Evolutionary conservation across 1,140 invertebrate genomes (phyloP).

Genomic region (Chrysomallon squamiferum): DNA sequence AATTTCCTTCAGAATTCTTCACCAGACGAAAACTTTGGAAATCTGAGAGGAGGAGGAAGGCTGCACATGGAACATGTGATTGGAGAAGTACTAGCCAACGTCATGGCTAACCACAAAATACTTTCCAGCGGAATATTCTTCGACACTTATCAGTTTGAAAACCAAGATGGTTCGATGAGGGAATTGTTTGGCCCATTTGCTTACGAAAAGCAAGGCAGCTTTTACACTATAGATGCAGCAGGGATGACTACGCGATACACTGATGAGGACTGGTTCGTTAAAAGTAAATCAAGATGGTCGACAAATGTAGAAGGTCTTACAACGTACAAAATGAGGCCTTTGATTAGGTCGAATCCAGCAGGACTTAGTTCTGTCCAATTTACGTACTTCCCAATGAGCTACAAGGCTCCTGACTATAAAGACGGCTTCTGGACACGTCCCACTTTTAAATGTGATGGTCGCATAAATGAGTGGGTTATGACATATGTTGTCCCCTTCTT

Average conservation of each 20-base stretch:
- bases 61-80: conserved; percentile 51
- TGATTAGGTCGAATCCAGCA: conserved; percentile 80
- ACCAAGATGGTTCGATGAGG: conserved; percentile 57
- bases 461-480: conserved; percentile 87
- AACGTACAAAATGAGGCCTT: conserved; percentile 28
- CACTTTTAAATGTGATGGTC: conserved; percentile 92
- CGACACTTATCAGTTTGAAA: conserved; percentile 83
- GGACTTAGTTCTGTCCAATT: conserved; percentile 39
- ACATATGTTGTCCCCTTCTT: conserved; percentile 96
- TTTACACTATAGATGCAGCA: conserved; percentile 35
- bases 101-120: conserved; percentile 84
- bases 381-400: conserved; percentile 81
- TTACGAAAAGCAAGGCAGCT: conserved; percentile 22
- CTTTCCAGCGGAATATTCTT: conserved; percentile 91
- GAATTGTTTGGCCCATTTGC: conserved; percentile 49
- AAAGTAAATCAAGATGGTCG: conserved; percentile 29
- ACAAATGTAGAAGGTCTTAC: conserved; percentile 30
- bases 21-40: conserved; percentile 38
- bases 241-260: conserved; percentile 29
- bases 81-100: conserved; percentile 78
- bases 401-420: conserved; percentile 63
- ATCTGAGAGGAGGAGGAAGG: conserved; percentile 34
- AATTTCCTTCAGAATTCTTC: conserved; percentile 42
- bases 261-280: conserved; percentile 32
- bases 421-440: conserved; percentile 91